A percentile compares a stretch with the other conserved stretches of the same genome.
Conservation (phyloP, 2,113 vertebrate genomes). For the Grallaria varia region DNA sequence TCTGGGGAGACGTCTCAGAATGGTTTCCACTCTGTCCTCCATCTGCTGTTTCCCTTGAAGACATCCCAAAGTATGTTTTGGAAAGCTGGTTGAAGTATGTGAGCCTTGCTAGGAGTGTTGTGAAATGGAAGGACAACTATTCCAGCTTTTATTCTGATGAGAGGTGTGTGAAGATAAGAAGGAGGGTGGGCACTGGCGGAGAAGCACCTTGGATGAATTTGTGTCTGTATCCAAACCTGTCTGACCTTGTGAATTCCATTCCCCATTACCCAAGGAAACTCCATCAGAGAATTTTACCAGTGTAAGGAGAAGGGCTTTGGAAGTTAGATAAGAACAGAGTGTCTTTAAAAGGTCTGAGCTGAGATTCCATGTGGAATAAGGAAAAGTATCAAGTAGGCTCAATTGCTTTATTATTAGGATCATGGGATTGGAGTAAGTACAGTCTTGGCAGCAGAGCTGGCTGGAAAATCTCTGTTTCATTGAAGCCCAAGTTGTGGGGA, state of each 20-base stretch:
- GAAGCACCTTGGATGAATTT: neutral
- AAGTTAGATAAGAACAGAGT: neutral
- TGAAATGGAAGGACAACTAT: neutral
- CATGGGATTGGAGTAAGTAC: accelerated
- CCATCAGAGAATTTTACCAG: neutral
- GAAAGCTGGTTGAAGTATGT: neutral
- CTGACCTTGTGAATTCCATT: neutral
- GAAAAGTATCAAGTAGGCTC: neutral
- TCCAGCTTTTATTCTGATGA: neutral
- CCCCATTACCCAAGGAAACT: neutral
- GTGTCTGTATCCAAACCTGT: neutral
- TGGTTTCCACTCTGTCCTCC: neutral
- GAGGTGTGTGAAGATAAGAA: neutral
- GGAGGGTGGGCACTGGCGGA: neutral
- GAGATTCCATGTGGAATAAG: neutral
- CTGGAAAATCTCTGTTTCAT: neutral
- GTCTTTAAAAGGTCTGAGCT: neutral
- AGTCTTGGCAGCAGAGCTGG: neutral
- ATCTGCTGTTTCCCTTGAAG: neutral
- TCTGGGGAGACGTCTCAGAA: neutral
- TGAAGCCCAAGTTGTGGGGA: neutral
- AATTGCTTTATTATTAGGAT: neutral
- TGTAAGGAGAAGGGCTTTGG: neutral
- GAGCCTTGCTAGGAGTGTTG: neutral
- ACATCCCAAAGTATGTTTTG: neutral